Evolutionary conservation across 2,888 invertebrate species (phyloP).

Genomic region (Iselma pallidipennis): DNA sequence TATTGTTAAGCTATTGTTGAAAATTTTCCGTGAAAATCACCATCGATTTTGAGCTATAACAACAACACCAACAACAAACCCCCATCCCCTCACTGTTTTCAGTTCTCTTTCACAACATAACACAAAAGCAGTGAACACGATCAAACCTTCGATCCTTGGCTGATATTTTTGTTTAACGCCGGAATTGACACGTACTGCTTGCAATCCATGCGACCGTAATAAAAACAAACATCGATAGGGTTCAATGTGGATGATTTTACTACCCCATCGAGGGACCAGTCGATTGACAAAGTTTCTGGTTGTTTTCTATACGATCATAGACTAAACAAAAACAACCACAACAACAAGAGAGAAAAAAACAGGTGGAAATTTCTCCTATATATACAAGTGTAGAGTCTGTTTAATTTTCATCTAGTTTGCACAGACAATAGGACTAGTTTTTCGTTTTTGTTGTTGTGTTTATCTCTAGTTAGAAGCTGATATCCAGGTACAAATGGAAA

Average conservation of each 20-base stretch:
- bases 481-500: not conserved
- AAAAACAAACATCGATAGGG: constrained; percentile 27
- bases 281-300: too few relatives aligned
- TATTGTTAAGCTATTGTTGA: not conserved
- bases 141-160: not conserved
- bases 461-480: not conserved
- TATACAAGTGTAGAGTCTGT: too few relatives aligned
- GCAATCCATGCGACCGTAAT: constrained; percentile 27
- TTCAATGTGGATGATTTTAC: not conserved
- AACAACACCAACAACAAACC: not conserved
- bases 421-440: too few relatives aligned
- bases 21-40: not conserved
- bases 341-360: too few relatives aligned
- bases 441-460: too few relatives aligned
- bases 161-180: constrained; percentile 11
- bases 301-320: too few relatives aligned
- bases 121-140: not conserved
- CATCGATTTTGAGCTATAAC: not conserved
- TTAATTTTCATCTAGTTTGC: too few relatives aligned
- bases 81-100: not conserved
- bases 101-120: not conserved
- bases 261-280: not conserved
- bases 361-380: too few relatives aligned
- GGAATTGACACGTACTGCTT: constrained; percentile 23
- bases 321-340: too few relatives aligned